Conservation (phyloP, 2,888 invertebrate species). For the Panopea generosa region DNA sequence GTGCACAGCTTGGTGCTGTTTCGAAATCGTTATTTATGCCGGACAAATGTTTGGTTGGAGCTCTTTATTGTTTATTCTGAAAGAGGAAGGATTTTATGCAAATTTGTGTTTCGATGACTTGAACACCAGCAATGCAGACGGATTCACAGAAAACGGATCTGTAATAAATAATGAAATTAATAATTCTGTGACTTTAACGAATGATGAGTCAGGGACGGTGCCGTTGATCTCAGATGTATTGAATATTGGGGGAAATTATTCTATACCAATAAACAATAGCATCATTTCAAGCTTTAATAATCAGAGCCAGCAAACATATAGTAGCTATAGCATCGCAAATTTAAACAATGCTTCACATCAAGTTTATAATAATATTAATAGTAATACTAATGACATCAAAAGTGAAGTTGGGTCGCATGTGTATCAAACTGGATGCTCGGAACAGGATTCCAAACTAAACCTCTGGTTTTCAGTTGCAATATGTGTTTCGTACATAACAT, state of each 20-base stretch:
- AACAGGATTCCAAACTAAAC: constrained; percentile 59
- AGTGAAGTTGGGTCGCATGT: no score
- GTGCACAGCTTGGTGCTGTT: constrained; percentile 67
- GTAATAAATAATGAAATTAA: neutral
- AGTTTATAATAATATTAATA: no score
- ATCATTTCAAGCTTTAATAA: no score
- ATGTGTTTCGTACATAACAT: constrained; percentile 52
- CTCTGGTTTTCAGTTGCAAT: constrained; percentile 68
- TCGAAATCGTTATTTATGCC: constrained; percentile 72
- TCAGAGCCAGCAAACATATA: no score
- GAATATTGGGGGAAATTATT: neutral
- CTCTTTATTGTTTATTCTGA: constrained; percentile 72
- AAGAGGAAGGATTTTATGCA: constrained; percentile 70
- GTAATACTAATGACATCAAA: no score
- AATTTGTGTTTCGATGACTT: constrained; percentile 54
- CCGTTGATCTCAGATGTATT: neutral
- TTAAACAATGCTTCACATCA: no score
- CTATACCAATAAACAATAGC: no score
- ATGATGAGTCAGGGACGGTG: neutral
- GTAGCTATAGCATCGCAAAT: no score
- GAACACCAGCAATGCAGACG: neutral
- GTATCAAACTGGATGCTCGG: constrained; percentile 46
- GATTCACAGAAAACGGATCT: neutral
- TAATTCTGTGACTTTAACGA: neutral
- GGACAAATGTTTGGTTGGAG: constrained; percentile 79